These are phyloP conservation scores for Serrognathus titanus DNA, from an alignment of 2,888 invertebrate species.

Conservation along the genomic window DNA sequence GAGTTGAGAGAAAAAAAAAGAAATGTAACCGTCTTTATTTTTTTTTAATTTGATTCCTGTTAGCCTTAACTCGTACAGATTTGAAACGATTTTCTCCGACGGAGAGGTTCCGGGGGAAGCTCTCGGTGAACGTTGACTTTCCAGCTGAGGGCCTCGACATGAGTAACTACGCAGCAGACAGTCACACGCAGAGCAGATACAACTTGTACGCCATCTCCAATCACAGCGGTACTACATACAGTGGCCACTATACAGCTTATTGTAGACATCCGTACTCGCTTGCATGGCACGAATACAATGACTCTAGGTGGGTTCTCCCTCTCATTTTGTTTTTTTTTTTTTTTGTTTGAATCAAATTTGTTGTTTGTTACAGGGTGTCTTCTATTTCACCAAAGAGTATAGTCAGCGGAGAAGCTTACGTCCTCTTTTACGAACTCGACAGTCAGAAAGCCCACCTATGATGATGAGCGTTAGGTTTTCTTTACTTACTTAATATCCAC, in stretches of 20 bases:
- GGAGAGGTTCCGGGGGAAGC: slow-evolving; percentile 83
- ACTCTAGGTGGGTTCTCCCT: too few relatives aligned
- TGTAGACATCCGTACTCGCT: slow-evolving; percentile 85
- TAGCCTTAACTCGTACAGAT: slow-evolving; percentile 48
- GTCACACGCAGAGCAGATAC: slow-evolving; percentile 58
- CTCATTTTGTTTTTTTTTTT: too few relatives aligned
- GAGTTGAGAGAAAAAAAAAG: too few relatives aligned
- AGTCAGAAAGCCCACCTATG: slow-evolving; percentile 44
- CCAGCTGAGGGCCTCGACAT: slow-evolving; percentile 81
- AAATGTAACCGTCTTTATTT: not conserved
- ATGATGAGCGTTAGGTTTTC: slow-evolving; percentile 16
- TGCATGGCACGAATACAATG: slow-evolving; percentile 93
- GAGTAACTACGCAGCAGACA: slow-evolving; percentile 67
- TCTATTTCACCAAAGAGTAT: slow-evolving; percentile 66
- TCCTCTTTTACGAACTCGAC: slow-evolving; percentile 83
- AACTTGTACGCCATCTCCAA: slow-evolving; percentile 91
- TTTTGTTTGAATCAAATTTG: not conserved
- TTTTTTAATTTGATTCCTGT: not conserved
- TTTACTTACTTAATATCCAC: not conserved
- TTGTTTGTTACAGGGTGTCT: slow-evolving; percentile 61
- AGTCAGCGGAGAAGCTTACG: slow-evolving; percentile 87
- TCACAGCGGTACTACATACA: slow-evolving; percentile 88
- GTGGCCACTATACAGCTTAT: slow-evolving; percentile 94
- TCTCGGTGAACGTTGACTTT: slow-evolving; percentile 84
- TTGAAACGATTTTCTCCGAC: slow-evolving; percentile 84